Conservation (phyloP, 2,888 invertebrate genomes). For the Thymelicus sylvestris region DNA sequence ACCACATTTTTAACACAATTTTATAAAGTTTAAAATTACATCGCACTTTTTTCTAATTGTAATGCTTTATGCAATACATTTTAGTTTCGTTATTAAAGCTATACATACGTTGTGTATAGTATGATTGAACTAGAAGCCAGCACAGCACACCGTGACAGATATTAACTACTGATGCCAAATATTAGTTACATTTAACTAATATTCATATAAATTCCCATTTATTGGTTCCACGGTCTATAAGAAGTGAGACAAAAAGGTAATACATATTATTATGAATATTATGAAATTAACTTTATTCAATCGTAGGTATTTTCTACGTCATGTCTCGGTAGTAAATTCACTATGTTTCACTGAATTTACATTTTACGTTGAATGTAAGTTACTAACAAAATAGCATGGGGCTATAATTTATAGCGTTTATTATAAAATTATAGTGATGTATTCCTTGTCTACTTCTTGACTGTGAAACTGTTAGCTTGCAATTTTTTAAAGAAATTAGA, state of each 20-base stretch:
- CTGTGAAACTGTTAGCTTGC: slow-evolving; percentile 27
- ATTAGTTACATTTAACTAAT: slow-evolving; percentile 69
- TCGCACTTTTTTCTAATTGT: background rate
- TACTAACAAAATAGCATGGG: background rate
- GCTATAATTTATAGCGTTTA: background rate
- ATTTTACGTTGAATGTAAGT: too few species aligned
- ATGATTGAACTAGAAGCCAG: background rate
- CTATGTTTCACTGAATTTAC: too few species aligned
- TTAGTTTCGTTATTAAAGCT: background rate
- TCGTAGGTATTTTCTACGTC: background rate
- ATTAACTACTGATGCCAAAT: slow-evolving; percentile 65
- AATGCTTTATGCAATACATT: too few species aligned
- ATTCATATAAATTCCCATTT: slow-evolving; percentile 45
- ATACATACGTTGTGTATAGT: background rate
- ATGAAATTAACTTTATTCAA: background rate
- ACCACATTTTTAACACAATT: slow-evolving; percentile 5
- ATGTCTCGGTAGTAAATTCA: too few species aligned
- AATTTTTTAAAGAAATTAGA: slow-evolving; percentile 23
- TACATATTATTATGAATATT: background rate
- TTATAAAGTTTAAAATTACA: background rate
- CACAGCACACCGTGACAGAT: slow-evolving; percentile 19
- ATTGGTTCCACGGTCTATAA: slow-evolving; percentile 24
- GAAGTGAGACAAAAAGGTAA: slow-evolving; percentile 1
- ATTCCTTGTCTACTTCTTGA: slow-evolving; percentile 13
- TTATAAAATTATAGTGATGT: too few species aligned